A percentile compares a stretch with the other conserved stretches of the same genome.
Evolutionary conservation across 2,888 invertebrate species (phyloP).

Genomic region (Salpingus planirostris): DNA sequence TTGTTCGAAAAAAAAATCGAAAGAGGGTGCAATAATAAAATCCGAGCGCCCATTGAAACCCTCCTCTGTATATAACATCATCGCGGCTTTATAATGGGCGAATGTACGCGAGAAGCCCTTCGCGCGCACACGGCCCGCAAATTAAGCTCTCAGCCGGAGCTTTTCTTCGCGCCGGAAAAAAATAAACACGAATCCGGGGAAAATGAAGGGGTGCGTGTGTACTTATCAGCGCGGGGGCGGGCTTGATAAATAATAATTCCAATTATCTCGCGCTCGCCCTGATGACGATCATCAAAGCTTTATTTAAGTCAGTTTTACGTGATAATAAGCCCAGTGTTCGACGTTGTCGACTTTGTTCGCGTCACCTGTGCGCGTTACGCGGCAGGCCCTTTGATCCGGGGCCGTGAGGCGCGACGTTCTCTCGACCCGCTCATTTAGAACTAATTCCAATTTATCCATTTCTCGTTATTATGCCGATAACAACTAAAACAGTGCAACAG

Average conservation of each 20-base stretch:
- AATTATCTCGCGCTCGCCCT: constrained; percentile 34
- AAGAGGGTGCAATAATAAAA: too few species aligned
- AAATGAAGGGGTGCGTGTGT: too few species aligned
- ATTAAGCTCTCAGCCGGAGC: constrained; percentile 24
- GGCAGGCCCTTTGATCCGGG: constrained; percentile 37
- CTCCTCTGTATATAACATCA: constrained; percentile 27
- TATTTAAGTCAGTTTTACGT: constrained; percentile 35
- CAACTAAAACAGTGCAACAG: too few species aligned
- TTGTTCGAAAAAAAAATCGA: too few species aligned
- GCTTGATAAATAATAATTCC: constrained; percentile 33
- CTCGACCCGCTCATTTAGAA: constrained; percentile 30
- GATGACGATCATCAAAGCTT: constrained; percentile 32
- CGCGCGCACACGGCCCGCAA: constrained; percentile 21
- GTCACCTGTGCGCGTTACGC: too few species aligned
- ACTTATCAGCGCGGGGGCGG: too few species aligned
- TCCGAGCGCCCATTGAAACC: constrained; percentile 12
- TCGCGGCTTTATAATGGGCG: constrained; percentile 24
- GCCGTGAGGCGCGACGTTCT: constrained; percentile 31
- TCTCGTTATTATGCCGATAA: constrained; percentile 26
- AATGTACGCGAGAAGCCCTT: constrained; percentile 19
- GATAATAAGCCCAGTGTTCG: constrained; percentile 35
- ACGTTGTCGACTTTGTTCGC: constrained; percentile 36
- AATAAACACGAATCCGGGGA: too few species aligned
- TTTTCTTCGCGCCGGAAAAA: too few species aligned
- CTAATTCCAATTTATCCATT: constrained; percentile 38